These are phyloP conservation scores for Bucorvus abyssinicus DNA, from an alignment of 2,797 vertebrate genomes.

Conservation along the genomic window DNA sequence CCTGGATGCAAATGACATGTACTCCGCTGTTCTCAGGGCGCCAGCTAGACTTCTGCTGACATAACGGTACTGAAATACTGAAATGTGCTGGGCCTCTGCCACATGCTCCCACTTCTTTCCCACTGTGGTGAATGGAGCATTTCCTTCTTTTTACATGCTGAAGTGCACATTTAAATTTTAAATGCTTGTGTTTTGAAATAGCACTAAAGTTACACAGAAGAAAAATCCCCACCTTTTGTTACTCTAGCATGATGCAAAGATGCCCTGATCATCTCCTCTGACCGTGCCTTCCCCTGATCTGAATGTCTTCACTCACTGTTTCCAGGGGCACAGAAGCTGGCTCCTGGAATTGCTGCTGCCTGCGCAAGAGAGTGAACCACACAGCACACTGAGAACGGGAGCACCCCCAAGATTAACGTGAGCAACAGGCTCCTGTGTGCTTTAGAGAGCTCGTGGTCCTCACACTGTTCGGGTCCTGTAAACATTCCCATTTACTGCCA, in stretches of 20 bases:
- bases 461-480: accelerated
- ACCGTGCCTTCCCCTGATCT: not conserved
- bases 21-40: not conserved
- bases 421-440: not conserved
- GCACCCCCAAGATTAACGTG: not conserved
- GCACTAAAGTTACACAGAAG: not conserved
- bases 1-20: not conserved
- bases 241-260: not conserved
- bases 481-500: not conserved
- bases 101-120: not conserved
- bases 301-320: not conserved
- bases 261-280: not conserved
- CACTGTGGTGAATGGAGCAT: not conserved
- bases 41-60: not conserved
- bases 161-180: not conserved
- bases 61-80: not conserved
- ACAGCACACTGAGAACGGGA: not conserved
- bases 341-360: not conserved
- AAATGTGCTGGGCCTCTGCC: not conserved
- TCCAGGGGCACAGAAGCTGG: not conserved
- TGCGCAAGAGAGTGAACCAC: not conserved
- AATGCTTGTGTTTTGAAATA: not conserved
- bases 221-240: not conserved
- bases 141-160: not conserved
- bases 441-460: not conserved